Evolutionary conservation across 2,888 invertebrate genomes (phyloP), one percentile per base, ranked within the genome.

Genomic region (Sthenelais limicola): DNA sequence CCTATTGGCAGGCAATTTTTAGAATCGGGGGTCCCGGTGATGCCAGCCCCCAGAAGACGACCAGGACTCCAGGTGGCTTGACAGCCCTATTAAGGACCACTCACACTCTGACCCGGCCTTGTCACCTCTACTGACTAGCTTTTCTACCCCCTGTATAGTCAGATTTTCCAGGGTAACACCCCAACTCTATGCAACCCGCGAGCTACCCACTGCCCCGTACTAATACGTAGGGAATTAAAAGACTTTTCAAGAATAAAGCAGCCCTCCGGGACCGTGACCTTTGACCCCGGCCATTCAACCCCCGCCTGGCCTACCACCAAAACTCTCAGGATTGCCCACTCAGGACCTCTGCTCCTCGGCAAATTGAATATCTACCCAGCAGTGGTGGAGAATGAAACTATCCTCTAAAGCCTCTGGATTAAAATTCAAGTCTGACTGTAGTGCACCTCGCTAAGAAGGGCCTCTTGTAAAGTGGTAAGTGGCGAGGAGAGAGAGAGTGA

Each of bases 341-440:
- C 12, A 35, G 24, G 62, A 21, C 9, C 51, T n/a, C 9, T 7
- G n/a, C n/a, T n/a, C n/a, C n/a, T n/a, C n/a, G 1, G 38, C 62
- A 62, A 62, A 62, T 62, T 62, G 62, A 62, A 62, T 38, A 35
- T 28, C 18, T 21, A 24, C 3, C 4, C 9, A 12, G 15, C 18
- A n/a, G 38, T 5, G 24, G 15, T 24, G 9, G 5, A 38, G 38
- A 35, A 35, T 26, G 38, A 35, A 62, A 3, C 38, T 1, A 5
- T 7, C 35, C 15, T 15, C n/a, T 32, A 26, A n/a, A n/a, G n/a
- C 28, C 18, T 28, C 32, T 56, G 38, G 62, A 62, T 62, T 62
- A 62, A 62, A 62, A 62, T 62, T 62, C 62, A 62, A 12, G 62
- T 62, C 62, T n/a, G n/a, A n/a, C n/a, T n/a, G n/a, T n/a, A n/a